Evolutionary conservation across 1,140 invertebrate species (phyloP), one percentile per base, ranked within the genome.

Genomic region (Drosophila orosa): DNA sequence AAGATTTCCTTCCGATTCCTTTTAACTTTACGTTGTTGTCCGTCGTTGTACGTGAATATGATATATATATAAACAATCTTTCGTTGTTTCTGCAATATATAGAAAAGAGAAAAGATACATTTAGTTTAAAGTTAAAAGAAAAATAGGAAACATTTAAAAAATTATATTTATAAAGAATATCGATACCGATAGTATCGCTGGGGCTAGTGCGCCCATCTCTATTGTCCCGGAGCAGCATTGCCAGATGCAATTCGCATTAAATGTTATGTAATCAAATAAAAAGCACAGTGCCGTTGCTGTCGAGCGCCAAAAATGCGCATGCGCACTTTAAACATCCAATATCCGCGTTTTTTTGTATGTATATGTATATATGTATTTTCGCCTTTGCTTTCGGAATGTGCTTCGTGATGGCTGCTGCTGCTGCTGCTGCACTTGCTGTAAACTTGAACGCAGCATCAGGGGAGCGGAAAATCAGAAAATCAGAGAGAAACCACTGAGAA

Each of bases 261-360:
- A 19, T 6, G 40, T 84, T 84, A 84, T 80, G 77, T 85, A 84
- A 83, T 59, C 24, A 37, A 62, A 37, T 42, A 59, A 63, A 60
- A 72, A 71, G 65, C 67, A 71, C 66, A 71, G 65, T 27, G 17
- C 42, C 29, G 48, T 35, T 71, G 33, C 42, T 35, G 56, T 58
- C 42, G 68, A 44, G 68, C 68, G 35, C 67, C 74, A 79, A 83
- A 58, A 59, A 40, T 58, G 42, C 71, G 80, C 80, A 71, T 79
- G 84, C 83, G 79, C 83, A 66, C 57, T 48, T 61, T n/a, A 63
- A 48, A 63, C 63, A 31, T 57, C 67, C 67, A 76, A 75, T 65
- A 60, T 67, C 39, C 44, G 52, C 63, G 42, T 48, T 47, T 77
- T 27, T 37, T 69, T 27, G 37, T 69, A 29, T 52, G 35, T 45